phyloP scores from a whole-genome alignment of 1,140 invertebrate genomes.

The Monomorium pharaonis region DNA sequence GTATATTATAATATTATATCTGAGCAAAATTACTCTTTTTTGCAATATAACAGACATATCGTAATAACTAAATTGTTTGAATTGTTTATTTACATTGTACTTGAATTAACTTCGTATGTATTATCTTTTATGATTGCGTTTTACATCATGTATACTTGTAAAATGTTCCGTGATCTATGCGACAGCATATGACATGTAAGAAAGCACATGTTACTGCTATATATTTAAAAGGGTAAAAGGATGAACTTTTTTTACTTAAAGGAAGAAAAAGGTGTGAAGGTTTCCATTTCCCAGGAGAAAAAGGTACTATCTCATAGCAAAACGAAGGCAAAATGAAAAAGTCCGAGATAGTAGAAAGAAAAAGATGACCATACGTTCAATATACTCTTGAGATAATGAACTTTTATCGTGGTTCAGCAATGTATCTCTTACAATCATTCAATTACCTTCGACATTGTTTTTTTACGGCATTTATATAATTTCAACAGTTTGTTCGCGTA shows the following conservation, averaged over 20 bases:
- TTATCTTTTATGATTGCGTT: background rate
- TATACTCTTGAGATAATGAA: background rate
- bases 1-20: too few relatives aligned
- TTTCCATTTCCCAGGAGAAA: background rate
- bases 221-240: constrained; percentile 28
- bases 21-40: background rate
- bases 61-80: background rate
- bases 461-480: background rate
- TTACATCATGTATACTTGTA: background rate
- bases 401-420: background rate
- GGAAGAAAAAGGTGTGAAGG: background rate
- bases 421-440: background rate
- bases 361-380: constrained; percentile 2
- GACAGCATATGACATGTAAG: background rate
- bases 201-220: background rate
- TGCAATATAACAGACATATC: background rate
- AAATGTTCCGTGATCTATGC: background rate
- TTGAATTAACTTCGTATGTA: background rate
- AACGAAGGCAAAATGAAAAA: constrained; percentile 11
- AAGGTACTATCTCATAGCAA: background rate
- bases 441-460: background rate
- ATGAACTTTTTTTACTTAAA: constrained; percentile 23
- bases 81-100: background rate
- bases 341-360: background rate
- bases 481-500: background rate